Percentiles rank a stretch among this genome's conserved stretches.
These are phyloP conservation scores for Macrobrachium rosenbergii DNA, from an alignment of 1,140 invertebrate genomes.

Conservation along the genomic window DNA sequence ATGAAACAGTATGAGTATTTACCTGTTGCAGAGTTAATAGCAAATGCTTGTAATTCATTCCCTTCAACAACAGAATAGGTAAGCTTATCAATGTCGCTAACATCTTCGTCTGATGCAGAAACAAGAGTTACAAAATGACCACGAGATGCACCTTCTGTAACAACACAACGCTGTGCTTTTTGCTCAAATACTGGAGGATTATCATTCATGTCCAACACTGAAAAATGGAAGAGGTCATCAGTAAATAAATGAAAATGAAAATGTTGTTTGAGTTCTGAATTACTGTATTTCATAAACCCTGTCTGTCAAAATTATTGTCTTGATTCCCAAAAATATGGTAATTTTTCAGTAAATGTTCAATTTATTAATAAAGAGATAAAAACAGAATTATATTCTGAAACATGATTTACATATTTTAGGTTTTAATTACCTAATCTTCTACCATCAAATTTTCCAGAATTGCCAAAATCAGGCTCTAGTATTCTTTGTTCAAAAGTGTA, in stretches of 20 bases:
- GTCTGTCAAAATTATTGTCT: too few relatives aligned
- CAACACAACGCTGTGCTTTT: constrained; percentile 81
- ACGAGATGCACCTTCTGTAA: constrained; percentile 85
- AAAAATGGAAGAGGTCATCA: constrained; percentile 72
- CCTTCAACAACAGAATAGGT: constrained; percentile 87
- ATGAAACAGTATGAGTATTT: constrained; percentile 18
- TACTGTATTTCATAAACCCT: too few relatives aligned
- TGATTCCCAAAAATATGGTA: too few relatives aligned
- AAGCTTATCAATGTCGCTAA: constrained; percentile 80
- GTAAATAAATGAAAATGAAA: background rate
- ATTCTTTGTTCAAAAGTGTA: too few relatives aligned
- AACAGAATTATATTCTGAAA: too few relatives aligned
- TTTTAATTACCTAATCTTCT: too few relatives aligned
- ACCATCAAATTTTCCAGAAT: too few relatives aligned
- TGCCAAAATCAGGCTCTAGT: too few relatives aligned
- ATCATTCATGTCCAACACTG: constrained; percentile 89
- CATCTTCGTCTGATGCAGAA: constrained; percentile 88
- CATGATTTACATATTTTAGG: too few relatives aligned
- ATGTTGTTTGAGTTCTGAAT: background rate
- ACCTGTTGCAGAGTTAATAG: constrained; percentile 80
- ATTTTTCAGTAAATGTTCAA: too few relatives aligned
- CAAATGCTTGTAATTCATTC: constrained; percentile 86
- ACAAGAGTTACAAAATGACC: constrained; percentile 91
- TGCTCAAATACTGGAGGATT: constrained; percentile 89
- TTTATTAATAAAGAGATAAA: too few relatives aligned